These are phyloP conservation scores for Micromussa lordhowensis DNA, from an alignment of 92 coral and sea anemone genomes.

Conservation along the genomic window DNA sequence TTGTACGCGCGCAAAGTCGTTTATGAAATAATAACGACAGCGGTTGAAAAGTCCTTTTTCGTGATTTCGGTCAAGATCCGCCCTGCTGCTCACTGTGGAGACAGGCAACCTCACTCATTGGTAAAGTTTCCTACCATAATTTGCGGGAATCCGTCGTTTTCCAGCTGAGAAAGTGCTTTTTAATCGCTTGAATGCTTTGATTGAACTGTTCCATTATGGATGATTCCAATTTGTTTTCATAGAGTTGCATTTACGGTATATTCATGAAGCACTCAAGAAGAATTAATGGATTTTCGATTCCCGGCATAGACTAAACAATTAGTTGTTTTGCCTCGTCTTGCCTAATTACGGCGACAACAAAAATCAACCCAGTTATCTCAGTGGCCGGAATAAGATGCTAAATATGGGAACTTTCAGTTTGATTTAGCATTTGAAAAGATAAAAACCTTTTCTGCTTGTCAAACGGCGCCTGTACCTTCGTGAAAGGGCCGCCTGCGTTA, in stretches of 20 bases:
- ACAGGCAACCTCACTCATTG: not conserved
- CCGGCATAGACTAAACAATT: slow-evolving; percentile 6
- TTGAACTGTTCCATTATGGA: not conserved
- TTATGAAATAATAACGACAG: not conserved
- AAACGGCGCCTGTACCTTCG: not conserved
- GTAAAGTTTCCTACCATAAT: not conserved
- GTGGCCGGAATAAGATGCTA: not conserved
- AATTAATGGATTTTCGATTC: slow-evolving; percentile 5
- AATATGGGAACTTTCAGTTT: not conserved
- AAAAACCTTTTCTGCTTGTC: not conserved
- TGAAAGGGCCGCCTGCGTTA: too few species aligned
- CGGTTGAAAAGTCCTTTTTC: not conserved
- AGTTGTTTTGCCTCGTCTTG: not conserved
- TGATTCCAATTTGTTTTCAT: not conserved
- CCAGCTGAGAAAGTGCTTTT: not conserved
- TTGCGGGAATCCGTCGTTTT: not conserved
- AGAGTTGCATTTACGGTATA: not conserved
- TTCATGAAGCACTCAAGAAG: not conserved
- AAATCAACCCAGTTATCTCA: not conserved
- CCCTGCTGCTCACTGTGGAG: not conserved
- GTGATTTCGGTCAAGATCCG: not conserved
- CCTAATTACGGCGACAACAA: not conserved
- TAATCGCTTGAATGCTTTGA: not conserved
- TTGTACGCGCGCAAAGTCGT: not conserved
- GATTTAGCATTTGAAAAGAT: not conserved